Conservation (phyloP, 2,113 vertebrate species). For the Dolichotis patagonum region DNA sequence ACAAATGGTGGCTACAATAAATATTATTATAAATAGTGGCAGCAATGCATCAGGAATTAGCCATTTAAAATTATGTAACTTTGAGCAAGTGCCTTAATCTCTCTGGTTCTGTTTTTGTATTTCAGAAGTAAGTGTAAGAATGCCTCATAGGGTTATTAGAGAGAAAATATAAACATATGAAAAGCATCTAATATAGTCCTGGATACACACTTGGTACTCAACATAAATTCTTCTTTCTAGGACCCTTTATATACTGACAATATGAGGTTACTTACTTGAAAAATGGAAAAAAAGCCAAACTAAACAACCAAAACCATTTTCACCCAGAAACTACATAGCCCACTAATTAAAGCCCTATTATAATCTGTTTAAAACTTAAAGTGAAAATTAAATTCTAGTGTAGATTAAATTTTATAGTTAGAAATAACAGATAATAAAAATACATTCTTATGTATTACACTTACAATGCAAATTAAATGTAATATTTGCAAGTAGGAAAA, state of each 20-base stretch:
- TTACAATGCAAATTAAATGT: slow-evolving; percentile 51
- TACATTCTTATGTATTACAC: background rate
- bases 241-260: background rate
- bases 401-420: slow-evolving; percentile 58
- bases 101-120: slow-evolving; percentile 30
- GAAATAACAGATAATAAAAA: slow-evolving; percentile 65
- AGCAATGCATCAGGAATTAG: background rate
- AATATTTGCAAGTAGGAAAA: background rate
- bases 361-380: slow-evolving; percentile 56
- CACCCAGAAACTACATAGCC: background rate
- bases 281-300: slow-evolving; percentile 34
- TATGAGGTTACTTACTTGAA: background rate
- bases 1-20: slow-evolving; percentile 26
- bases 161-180: background rate
- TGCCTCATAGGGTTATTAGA: background rate
- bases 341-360: slow-evolving; percentile 31
- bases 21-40: slow-evolving; percentile 28
- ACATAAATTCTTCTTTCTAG: background rate
- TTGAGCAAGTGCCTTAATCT: slow-evolving; percentile 7
- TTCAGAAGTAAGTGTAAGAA: slow-evolving; percentile 18
- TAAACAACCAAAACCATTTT: slow-evolving; percentile 31
- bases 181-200: background rate
- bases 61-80: slow-evolving; percentile 6
- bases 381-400: slow-evolving; percentile 55
- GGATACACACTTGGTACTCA: background rate